These are phyloP conservation scores for Ictalurus punctatus DNA, from an alignment of 2,113 vertebrate genomes.

Conservation along the genomic window DNA sequence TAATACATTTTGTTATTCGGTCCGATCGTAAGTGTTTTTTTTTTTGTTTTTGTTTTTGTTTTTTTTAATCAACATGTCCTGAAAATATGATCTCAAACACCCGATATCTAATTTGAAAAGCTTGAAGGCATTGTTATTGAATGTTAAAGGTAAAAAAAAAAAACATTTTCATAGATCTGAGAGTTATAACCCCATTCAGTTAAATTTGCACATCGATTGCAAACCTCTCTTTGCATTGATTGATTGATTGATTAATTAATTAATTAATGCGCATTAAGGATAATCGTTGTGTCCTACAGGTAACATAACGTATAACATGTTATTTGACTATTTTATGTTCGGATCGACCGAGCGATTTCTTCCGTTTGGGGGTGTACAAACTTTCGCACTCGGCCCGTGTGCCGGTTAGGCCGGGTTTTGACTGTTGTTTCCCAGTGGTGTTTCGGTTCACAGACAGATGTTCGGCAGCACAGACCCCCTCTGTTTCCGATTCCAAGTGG, in stretches of 20 bases:
- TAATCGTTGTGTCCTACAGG: no score
- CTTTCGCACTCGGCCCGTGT: neutral
- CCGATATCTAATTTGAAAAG: no score
- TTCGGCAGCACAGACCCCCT: constrained; percentile 3
- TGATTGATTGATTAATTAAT: no score
- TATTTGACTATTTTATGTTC: neutral
- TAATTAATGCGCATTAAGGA: no score
- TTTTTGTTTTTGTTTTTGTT: no score
- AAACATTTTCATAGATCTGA: neutral
- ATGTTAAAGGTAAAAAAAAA: neutral
- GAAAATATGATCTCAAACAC: no score
- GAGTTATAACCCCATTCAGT: no score
- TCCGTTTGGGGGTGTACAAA: neutral
- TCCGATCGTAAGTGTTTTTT: no score
- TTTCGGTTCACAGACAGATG: neutral
- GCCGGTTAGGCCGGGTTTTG: neutral
- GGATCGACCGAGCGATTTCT: neutral
- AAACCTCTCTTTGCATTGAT: no score
- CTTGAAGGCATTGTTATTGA: neutral
- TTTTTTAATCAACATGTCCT: no score
- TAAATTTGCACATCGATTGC: no score
- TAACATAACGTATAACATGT: neutral
- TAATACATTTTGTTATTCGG: no score
- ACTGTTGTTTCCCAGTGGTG: neutral
- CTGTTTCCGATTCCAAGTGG: constrained; percentile 48